A percentile compares a stretch with the other conserved stretches of the same genome.
Evolutionary conservation across 2,113 vertebrate species (phyloP).

Genomic region (Percina caprodes): DNA sequence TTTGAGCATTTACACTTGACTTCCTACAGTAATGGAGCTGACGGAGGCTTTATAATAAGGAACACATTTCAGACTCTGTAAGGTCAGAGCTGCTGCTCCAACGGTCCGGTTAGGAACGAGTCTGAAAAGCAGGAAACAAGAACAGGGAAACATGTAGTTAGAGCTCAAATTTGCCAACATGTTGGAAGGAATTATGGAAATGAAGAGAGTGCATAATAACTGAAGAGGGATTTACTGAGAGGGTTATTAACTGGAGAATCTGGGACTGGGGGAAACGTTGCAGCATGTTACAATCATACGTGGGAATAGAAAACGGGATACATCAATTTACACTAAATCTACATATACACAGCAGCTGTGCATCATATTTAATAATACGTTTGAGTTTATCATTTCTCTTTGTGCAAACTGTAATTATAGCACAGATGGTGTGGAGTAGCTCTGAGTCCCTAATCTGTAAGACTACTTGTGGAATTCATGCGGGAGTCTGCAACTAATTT

Average conservation of each 20-base stretch:
- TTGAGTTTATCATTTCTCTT: not conserved
- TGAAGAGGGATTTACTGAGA: not conserved
- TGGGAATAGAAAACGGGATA: too few species aligned
- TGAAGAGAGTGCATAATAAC: not conserved
- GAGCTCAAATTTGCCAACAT: not conserved
- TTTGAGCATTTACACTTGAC: not conserved
- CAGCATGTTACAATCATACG: not conserved
- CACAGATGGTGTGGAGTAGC: slow-evolving; percentile 30
- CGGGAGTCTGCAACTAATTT: slow-evolving; percentile 44
- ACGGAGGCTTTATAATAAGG: not conserved
- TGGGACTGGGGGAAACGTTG: not conserved
- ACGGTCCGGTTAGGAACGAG: too few species aligned
- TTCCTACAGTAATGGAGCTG: too few species aligned
- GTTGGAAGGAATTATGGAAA: not conserved
- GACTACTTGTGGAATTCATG: slow-evolving; percentile 24
- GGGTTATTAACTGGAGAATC: not conserved
- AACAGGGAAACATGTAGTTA: too few species aligned
- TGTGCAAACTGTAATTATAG: slow-evolving; percentile 6
- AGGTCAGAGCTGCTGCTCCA: not conserved
- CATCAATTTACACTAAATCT: not conserved
- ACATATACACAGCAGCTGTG: not conserved
- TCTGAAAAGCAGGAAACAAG: too few species aligned
- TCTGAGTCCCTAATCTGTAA: slow-evolving; percentile 32
- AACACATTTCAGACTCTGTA: not conserved
- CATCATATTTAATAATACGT: slow-evolving; percentile 4